Evolutionary conservation across 2,888 invertebrate genomes (phyloP).

Genomic region (Coronaproctus castanopsis): DNA sequence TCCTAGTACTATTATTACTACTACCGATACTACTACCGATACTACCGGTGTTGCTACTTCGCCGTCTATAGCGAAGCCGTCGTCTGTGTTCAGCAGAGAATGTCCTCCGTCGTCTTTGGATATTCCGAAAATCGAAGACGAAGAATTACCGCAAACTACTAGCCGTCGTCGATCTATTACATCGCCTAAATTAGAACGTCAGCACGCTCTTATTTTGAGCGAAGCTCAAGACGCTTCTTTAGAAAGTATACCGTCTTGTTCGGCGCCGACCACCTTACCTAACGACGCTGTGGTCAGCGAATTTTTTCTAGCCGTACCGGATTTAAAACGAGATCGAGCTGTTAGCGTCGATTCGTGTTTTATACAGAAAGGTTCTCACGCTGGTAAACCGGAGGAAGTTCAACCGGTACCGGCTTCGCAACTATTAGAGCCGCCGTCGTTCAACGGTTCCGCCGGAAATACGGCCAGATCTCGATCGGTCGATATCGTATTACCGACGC

Average conservation of each 20-base stretch:
- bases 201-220: conserved; percentile 55
- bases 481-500: conserved; percentile 69
- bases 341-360: conserved; percentile 76
- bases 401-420: conserved; percentile 34
- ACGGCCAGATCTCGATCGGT: conserved; percentile 56
- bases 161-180: conserved; percentile 51
- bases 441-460: conserved; percentile 28
- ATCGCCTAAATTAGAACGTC: conserved; percentile 33
- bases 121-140: conserved; percentile 26
- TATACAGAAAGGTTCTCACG: conserved; percentile 46
- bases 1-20: conserved; percentile 32
- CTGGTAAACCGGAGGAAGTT: conserved; percentile 47
- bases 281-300: conserved; percentile 36
- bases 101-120: conserved; percentile 13
- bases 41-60: conserved; percentile 24
- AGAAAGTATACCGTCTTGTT: conserved; percentile 7
- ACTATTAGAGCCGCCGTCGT: conserved; percentile 42
- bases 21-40: conserved; percentile 21
- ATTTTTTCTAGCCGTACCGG: conserved; percentile 60
- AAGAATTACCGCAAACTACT: conserved; percentile 32
- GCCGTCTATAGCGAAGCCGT: conserved; percentile 16
- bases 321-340: conserved; percentile 61
- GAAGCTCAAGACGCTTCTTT: conserved; percentile 38
- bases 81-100: background rate
- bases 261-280: conserved; percentile 4